These are phyloP conservation scores for Bostrychus sinensis DNA, from an alignment of 2,113 vertebrate genomes.

Conservation along the genomic window DNA sequence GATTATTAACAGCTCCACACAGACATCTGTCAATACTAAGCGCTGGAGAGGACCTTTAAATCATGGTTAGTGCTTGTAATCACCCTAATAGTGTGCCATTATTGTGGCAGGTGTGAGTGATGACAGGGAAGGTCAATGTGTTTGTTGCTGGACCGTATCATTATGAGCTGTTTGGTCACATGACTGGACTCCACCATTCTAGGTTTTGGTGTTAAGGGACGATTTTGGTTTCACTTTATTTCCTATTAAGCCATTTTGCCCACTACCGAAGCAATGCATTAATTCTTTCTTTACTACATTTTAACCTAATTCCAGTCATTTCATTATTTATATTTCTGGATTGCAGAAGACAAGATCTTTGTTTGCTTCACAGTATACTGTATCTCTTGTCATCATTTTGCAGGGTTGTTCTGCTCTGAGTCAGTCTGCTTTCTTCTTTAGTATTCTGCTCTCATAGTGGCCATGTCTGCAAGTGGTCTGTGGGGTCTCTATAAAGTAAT, in stretches of 20 bases:
- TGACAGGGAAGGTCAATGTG: conserved; percentile 71
- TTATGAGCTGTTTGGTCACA: conserved; percentile 68
- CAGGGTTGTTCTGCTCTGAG: conserved; percentile 49
- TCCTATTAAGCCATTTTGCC: not conserved
- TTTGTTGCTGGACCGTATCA: conserved; percentile 45
- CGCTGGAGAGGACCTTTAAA: conserved; percentile 29
- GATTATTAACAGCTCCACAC: conserved; percentile 40
- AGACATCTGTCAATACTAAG: conserved; percentile 55
- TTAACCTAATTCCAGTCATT: not conserved
- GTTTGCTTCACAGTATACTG: conserved; percentile 13
- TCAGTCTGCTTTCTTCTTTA: conserved; percentile 69
- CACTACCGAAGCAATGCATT: not conserved
- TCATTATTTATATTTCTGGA: not conserved
- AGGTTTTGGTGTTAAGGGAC: conserved; percentile 28
- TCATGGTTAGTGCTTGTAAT: conserved; percentile 48
- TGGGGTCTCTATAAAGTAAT: conserved; percentile 42
- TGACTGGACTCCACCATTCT: conserved; percentile 55
- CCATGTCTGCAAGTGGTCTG: conserved; percentile 56
- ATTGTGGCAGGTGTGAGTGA: conserved; percentile 64
- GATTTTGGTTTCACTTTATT: conserved; percentile 12
- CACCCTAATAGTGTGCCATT: conserved; percentile 43
- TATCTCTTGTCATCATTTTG: conserved; percentile 23
- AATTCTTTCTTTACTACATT: not conserved
- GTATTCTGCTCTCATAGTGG: conserved; percentile 72
- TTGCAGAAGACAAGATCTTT: not conserved